Evolutionary conservation across 2,113 vertebrate species (phyloP), one percentile per base, ranked within the genome.

Genomic region (Mus spicilegus): DNA sequence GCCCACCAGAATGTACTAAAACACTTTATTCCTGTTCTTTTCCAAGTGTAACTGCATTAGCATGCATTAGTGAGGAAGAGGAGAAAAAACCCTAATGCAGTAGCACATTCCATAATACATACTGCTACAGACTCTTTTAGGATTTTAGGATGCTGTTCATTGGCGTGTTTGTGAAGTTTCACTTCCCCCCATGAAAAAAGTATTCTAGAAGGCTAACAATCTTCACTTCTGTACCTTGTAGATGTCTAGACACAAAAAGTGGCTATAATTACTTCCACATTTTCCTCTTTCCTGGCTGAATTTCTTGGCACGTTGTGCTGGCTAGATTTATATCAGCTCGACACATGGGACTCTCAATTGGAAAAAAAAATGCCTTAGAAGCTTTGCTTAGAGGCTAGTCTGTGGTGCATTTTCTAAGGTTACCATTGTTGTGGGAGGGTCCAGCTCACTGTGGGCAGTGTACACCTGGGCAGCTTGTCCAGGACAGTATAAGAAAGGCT

Each of bases 1-100:
- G 61, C 17, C 10, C 22, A 76, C 72, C 36, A 88, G 17, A 49
- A 67, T 77, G 36, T 12, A 33, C 5, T 73, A 77, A 70, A 78
- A 82, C 3, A 78, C 80, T 81, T 95, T 85, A 85, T n/a, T 87
- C 90, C 33, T 75, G 58, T 87, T 88, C 24, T 94, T 89, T 94
- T 85, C 36, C 67, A 89, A 73, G 49, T 78, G 20, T 86, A 88
- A 93, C 5, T 67, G 12, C 61, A 19, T 67, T 86, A 8, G 24
- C 54, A 42, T 13, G 7, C 85, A 16, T 76, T 85, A 39, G 61
- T 90, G 46, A 72, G 87, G 51, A 36, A 87, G n/a, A 81, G 10
- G 26, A 58, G 19, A 82, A 51, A 26, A 86, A 67, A 86, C 61
- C 20, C 6, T 70, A 80, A 75, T 42, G 56, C n/a, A n/a, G n/a